Percentiles rank a stretch among this genome's conserved stretches.
Evolutionary conservation across 2,113 vertebrate genomes (phyloP).

Genomic region (Opisthocomus hoazin): DNA sequence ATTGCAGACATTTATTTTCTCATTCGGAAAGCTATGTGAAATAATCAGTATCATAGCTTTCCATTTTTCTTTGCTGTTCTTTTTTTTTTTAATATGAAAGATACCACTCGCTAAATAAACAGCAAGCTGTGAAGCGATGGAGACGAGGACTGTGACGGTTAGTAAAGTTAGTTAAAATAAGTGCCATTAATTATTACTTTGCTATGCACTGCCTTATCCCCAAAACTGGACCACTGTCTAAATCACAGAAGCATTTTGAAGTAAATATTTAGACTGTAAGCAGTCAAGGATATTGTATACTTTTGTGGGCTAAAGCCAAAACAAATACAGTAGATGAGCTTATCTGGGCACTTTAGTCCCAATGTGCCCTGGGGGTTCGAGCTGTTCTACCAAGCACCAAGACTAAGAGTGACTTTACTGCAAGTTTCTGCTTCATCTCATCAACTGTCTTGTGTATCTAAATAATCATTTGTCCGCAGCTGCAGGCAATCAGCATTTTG

Average conservation of each 20-base stretch:
- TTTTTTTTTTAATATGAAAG: neutral
- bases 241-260: neutral
- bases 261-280: slow-evolving; percentile 6
- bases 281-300: neutral
- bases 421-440: slow-evolving; percentile 26
- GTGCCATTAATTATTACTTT: neutral
- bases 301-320: neutral
- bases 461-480: slow-evolving; percentile 32
- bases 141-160: rapidly evolving
- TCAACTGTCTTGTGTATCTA: neutral
- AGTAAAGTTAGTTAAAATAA: neutral
- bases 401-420: neutral
- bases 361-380: neutral
- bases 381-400: neutral
- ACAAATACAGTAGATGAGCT: neutral
- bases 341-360: neutral
- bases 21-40: neutral
- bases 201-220: neutral
- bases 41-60: neutral
- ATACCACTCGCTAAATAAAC: neutral
- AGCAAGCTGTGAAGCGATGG: neutral
- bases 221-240: neutral
- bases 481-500: slow-evolving; percentile 53
- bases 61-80: neutral
- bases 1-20: neutral